Percentiles rank a stretch among this genome's conserved stretches.
These are phyloP conservation scores for Drosophila pectinifera DNA, from an alignment of 1,140 invertebrate species.

Conservation along the genomic window DNA sequence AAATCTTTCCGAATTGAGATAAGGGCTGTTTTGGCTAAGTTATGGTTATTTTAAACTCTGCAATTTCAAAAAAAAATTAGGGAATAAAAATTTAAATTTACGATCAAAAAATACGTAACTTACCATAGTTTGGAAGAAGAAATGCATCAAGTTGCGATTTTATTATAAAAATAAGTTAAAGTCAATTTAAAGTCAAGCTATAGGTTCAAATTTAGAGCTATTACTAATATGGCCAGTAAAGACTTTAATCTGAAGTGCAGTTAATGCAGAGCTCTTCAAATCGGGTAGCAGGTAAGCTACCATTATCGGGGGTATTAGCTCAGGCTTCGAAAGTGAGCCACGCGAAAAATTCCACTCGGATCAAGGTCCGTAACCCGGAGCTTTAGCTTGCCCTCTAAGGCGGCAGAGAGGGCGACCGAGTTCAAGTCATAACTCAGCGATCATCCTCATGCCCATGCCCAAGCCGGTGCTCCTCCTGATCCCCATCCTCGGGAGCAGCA, in stretches of 20 bases:
- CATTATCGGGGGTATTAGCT: conserved; percentile 6
- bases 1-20: too few species aligned
- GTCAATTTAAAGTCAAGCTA: too few species aligned
- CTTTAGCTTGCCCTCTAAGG: conserved; percentile 7
- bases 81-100: too few species aligned
- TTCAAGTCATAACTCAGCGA: conserved; percentile 75
- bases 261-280: neutral
- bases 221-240: too few species aligned
- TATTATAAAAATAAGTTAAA: too few species aligned
- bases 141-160: too few species aligned
- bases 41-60: too few species aligned
- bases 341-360: conserved; percentile 29
- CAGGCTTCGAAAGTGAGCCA: neutral
- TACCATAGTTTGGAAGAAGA: too few species aligned
- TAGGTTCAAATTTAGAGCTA: too few species aligned
- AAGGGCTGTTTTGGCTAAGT: too few species aligned
- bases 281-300: conserved; percentile 6
- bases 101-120: too few species aligned
- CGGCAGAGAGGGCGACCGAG: conserved; percentile 53
- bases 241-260: neutral
- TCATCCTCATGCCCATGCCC: conserved; percentile 19
- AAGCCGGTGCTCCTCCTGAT: conserved; percentile 12
- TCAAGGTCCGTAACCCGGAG: conserved; percentile 31
- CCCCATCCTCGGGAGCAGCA: conserved; percentile 2
- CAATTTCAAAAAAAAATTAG: too few species aligned